These are phyloP conservation scores for Hemistola chrysoprasaria DNA, from an alignment of 2,888 invertebrate species.

Conservation along the genomic window DNA sequence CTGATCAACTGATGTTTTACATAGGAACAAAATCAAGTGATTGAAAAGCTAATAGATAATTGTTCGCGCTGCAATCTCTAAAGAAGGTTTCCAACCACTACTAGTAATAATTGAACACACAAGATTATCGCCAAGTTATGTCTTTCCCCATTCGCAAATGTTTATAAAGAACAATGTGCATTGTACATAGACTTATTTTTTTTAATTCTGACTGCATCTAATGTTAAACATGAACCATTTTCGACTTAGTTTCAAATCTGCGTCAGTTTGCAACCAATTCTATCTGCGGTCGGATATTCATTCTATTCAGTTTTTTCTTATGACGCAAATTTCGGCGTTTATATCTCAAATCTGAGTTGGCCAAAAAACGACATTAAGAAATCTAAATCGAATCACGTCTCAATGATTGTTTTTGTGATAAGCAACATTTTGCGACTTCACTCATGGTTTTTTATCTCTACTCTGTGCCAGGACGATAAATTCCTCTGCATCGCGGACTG, in stretches of 20 bases:
- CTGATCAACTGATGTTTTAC: no score
- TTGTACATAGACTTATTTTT: no score
- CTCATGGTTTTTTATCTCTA: slow-evolving; percentile 26
- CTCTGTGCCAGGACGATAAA: slow-evolving; percentile 25
- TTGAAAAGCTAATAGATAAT: no score
- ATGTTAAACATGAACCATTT: no score
- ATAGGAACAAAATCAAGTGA: no score
- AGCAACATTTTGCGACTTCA: slow-evolving; percentile 42
- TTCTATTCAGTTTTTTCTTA: slow-evolving; percentile 52
- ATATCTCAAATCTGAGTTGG: slow-evolving; percentile 49
- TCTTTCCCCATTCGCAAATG: no score
- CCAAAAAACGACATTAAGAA: slow-evolving; percentile 55
- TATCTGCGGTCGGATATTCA: slow-evolving; percentile 52
- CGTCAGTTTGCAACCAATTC: slow-evolving; percentile 37
- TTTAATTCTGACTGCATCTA: no score
- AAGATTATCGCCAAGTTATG: no score
- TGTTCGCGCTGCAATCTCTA: no score
- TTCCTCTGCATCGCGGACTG: slow-evolving; percentile 24
- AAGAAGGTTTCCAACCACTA: no score
- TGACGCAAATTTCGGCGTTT: slow-evolving; percentile 44
- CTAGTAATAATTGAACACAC: no score
- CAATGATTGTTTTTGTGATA: slow-evolving; percentile 57
- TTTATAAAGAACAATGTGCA: no score
- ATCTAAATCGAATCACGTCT: slow-evolving; percentile 73
- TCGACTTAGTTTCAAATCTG: slow-evolving; percentile 12